Conservation (phyloP, 2,888 invertebrate species). For the Drosophila gaucha region DNA sequence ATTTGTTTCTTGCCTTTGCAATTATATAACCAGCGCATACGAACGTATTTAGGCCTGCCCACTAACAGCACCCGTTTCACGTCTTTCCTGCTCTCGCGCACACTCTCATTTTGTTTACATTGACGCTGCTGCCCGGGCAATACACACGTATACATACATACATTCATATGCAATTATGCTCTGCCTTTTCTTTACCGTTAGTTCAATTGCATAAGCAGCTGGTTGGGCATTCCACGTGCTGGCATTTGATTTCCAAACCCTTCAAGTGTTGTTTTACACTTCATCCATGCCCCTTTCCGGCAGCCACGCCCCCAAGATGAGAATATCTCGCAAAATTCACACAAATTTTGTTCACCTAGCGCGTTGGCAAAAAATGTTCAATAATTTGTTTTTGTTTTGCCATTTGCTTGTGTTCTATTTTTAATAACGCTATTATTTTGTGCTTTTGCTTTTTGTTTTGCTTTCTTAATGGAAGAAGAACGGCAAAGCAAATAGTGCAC, state of each 20-base stretch:
- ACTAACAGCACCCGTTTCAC: not conserved
- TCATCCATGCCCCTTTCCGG: not conserved
- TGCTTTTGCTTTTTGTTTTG: conserved; percentile 47
- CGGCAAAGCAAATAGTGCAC: conserved; percentile 42
- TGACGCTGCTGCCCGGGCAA: conserved; percentile 21
- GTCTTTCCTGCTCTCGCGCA: conserved; percentile 25
- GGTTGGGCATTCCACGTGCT: conserved; percentile 53
- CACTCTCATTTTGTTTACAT: conserved; percentile 53
- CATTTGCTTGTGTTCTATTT: conserved; percentile 60
- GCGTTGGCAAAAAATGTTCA: conserved; percentile 39
- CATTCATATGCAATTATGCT: conserved; percentile 2
- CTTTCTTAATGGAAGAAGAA: conserved; percentile 54
- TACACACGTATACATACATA: too few relatives aligned
- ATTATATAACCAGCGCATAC: conserved; percentile 54
- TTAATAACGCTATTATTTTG: conserved; percentile 63
- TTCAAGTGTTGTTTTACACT: conserved; percentile 59
- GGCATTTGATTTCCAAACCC: conserved; percentile 67
- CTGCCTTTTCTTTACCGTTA: conserved; percentile 26
- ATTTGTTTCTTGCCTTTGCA: conserved; percentile 23
- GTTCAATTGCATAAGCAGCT: conserved; percentile 53
- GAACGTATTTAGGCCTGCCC: not conserved
- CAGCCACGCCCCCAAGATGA: not conserved
- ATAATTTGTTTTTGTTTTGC: conserved; percentile 28
- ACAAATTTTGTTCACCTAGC: conserved; percentile 33
- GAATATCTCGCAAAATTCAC: conserved; percentile 17